Evolutionary conservation across 2,888 invertebrate species (phyloP), one percentile per base, ranked within the genome.

Genomic region (Orthosia incerta): DNA sequence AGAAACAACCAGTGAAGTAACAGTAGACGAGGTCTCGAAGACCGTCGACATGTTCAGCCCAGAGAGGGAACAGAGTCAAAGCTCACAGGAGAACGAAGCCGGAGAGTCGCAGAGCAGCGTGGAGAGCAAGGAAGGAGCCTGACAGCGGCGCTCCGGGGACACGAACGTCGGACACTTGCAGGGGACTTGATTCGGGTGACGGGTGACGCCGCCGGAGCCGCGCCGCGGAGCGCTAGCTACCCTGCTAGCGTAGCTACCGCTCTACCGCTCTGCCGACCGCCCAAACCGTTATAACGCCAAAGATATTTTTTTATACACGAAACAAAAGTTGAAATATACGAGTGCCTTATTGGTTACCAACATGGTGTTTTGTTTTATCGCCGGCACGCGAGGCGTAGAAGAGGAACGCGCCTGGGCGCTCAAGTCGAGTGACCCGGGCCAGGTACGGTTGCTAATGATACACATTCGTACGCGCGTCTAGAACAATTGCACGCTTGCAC

Each of bases 351-450:
- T 96, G 95, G 95, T 95, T 93, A 94, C 92, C 91, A 90, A 93
- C 88, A 83, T 92, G 93, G 94, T 94, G 95, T 95, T 95, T 95
- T 95, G 94, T 94, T 91, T 95, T 94, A 72, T 89, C 91, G 90
- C 80, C 93, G 92, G 90, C 90, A 87, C 86, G 90, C 90, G 72
- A 86, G 88, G 89, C 86, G 85, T 81, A 79, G 92, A 90, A 92
- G 95, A 95, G 97, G 97, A 97, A 97, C 97, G 91, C 96, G 97
- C 97, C 98, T 97, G 97, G 97, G 97, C 97, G 95, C 97, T 98
- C 98, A 97, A 98, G 97, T 97, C 92, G 97, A 97, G 97, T 96
- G 97, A 97, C 97, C 97, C 97, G 97, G 98, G 97, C 97, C 97
- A 98, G 97, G 98, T 98, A 98, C 97, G 97, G 97, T 97, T 94